These are phyloP conservation scores for Sciurus niger DNA, from an alignment of 2,113 vertebrate species.

Conservation along the genomic window DNA sequence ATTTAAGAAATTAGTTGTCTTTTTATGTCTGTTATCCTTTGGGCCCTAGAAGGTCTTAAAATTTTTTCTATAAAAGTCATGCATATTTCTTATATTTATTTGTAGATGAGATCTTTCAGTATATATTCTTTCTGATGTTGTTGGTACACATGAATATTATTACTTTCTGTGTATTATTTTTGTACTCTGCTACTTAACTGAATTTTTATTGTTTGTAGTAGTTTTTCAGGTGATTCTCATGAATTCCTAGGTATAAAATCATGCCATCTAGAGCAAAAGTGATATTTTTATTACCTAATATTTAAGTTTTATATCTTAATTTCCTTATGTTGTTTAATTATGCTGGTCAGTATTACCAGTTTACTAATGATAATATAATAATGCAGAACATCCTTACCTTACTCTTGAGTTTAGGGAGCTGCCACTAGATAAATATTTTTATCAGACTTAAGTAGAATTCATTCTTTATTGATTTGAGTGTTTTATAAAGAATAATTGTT, in stretches of 20 bases:
- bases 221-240: constrained; percentile 33
- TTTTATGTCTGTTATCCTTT: constrained; percentile 26
- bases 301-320: constrained; percentile 30
- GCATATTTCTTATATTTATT: background rate
- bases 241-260: constrained; percentile 25
- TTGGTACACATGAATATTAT: background rate
- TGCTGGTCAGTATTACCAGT: background rate
- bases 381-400: background rate
- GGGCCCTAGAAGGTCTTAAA: constrained; percentile 11
- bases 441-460: background rate
- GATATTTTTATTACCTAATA: constrained; percentile 1
- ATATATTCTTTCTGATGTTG: constrained; percentile 25
- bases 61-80: constrained; percentile 10
- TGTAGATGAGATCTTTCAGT: constrained; percentile 47
- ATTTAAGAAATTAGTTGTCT: constrained; percentile 1
- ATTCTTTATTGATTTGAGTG: background rate
- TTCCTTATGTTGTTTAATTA: background rate
- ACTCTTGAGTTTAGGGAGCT: constrained; percentile 2
- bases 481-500: constrained; percentile 27
- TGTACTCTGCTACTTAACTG: background rate
- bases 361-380: background rate
- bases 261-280: background rate
- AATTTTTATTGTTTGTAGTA: constrained; percentile 8
- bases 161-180: constrained; percentile 35
- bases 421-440: constrained; percentile 12